Conservation (phyloP, 2,797 vertebrate species). For the Leptodactylus fallax region DNA sequence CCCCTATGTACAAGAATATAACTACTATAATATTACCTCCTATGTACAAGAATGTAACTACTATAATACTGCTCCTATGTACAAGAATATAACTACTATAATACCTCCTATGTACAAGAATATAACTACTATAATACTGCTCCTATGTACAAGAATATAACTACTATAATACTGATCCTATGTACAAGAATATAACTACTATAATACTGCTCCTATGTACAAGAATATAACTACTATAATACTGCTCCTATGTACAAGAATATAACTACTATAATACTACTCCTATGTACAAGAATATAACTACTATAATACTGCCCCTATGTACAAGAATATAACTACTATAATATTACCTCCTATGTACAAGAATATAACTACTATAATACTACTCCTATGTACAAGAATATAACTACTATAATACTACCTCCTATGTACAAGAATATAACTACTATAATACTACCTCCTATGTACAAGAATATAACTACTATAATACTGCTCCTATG, state of each 20-base stretch:
- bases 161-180: neutral
- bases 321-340: neutral
- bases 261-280: neutral
- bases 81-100: constrained; percentile 18
- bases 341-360: neutral
- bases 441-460: neutral
- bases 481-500: neutral
- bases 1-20: too few relatives aligned
- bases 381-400: neutral
- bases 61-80: constrained; percentile 5
- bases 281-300: too few relatives aligned
- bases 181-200: neutral
- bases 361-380: constrained; percentile 5
- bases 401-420: constrained; percentile 10
- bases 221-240: too few relatives aligned
- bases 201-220: neutral
- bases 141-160: neutral
- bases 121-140: too few relatives aligned
- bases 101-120: too few relatives aligned
- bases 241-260: too few relatives aligned
- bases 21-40: neutral
- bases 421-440: neutral
- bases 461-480: constrained; percentile 6
- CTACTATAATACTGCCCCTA: too few relatives aligned
- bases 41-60: constrained; percentile 6